Base-by-base conservation (phyloP, 2,113 vertebrate genomes). In the Centropus unirufus region DNA sequence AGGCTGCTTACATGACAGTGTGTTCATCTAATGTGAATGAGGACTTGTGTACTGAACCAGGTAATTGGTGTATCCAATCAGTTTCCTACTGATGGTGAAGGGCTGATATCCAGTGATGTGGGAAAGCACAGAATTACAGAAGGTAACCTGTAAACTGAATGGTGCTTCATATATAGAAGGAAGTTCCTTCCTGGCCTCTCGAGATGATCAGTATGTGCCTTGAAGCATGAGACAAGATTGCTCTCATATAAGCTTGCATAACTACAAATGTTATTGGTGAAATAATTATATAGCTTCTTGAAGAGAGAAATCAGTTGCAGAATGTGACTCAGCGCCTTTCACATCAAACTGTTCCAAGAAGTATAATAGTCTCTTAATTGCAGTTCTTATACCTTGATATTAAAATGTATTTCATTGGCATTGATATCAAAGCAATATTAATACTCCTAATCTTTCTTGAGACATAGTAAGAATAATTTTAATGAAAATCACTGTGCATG, bases 281-380 rank as follows among this genome's bases (percentile, higher is more conserved):
- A 92, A 90, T 94, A 95, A 96, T 95, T 93, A 79, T 46, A 14
- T 55, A 66, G 94, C 46, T 88, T 95, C 86, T 92, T 93, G 80
- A 94, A 93, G 63, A 84, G 86, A 89, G 66, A 93, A 82, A 54
- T 90, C 93, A 69, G 83, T 92, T 95, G 90, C 80, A 87, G 83
- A 87, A 90, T 93, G 92, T 94, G 94, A 96, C 93, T 96, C 92
- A 79, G 93, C 96, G 92, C 95, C 96, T 96, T 96, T 90, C 24
- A 1, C 93, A 95, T 96, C 95, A 84, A 58, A 68, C 83, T 92
- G 76, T 95, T 96, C 92, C 90, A 94, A 96, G 88, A 82, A 92
- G 36, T 78, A 49, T 90, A 95, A 95, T 94, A 95, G 80, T 58
- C 83, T 94, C 42, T 92, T 96, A 93, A 91, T 78, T 94, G 81